Base-by-base conservation (phyloP, 2,797 vertebrate species). In the Amphiprion clarkii region DNA sequence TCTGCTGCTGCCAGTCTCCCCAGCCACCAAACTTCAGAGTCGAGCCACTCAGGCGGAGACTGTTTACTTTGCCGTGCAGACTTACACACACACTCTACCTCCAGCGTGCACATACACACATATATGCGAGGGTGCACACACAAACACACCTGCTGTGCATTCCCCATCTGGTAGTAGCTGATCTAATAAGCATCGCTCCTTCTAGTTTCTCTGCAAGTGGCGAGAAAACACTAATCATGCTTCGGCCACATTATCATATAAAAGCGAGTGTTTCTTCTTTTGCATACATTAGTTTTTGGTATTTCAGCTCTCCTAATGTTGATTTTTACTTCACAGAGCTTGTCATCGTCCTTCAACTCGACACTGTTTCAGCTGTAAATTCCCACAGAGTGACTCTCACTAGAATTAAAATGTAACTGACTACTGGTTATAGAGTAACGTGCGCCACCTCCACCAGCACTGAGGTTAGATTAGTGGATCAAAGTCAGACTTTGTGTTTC, bases 401-500 rank as follows among this genome's bases (percentile, higher is more conserved):
- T 59, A 59, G 51, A 75, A 87, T 88, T 78, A 88, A 92, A 92
- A 60, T 83, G 70, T 92, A 91, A 93, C 56, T 52, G 70, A 23
- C 52, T 16, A 2, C 69, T 82, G 71, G 92, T 94, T 95, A 93
- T 49, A 89, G 83, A 78, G 85, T 93, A 93, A 94, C 92, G 49
- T 1, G 3, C 72, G 51, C 69, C 31, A 60, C 67, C 71, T 73
- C 27, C 21, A 72, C 81, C 58, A 67, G 68, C 74, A 68, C 73
- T 73, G 68, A 83, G 76, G 80, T 81, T 68, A 76, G 86, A 90
- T 90, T 79, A 85, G 79, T 48, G 81, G 89, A 89, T 92, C 85
- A 93, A 93, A 92, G 92, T 92, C 81, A 78, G 81, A 84, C 89
- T 93, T 93, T 90, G 93, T 93, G 82, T 89, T 75, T 54, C 60